Evolutionary conservation across 2,797 vertebrate species (phyloP), one percentile per base, ranked within the genome.

Genomic region (Gila robusta): DNA sequence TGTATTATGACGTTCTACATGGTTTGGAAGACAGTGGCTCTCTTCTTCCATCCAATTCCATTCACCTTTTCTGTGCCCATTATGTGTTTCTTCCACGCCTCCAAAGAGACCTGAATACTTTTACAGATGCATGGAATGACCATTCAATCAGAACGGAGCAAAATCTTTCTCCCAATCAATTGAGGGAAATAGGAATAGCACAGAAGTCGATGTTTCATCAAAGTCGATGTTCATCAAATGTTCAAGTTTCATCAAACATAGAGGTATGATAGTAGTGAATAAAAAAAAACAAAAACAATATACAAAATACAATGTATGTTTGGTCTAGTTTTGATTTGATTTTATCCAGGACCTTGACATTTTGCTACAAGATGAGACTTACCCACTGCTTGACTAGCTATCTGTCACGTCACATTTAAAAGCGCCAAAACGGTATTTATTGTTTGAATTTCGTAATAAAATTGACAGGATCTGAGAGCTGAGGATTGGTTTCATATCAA

Each of bases 51-150:
- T 78, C 74, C 35, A 77, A 77, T 11, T 23, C 11, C 11, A 0
- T 77, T n/a, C 52, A 77, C 21, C 32, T 77, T 5, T 77, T 77
- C 32, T 77, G 74, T 77, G 74, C 52, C 14, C 21, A 77, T 16
- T 77, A 14, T 14, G 37, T 39, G 6, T 77, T 56, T n/a, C 52
- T 59, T 77, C 74, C 74, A 23, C 19, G 6, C 21, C 49, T 37
- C 49, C 49, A 56, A 77, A 54, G 19, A 54, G 73, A 77, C 52
- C 49, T 77, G 1, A 6, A 56, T 8, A 56, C 1, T 4, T 77
- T 77, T 14, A 56, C 49, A 14, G 21, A 77, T 37, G 32, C 74
- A 7, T 77, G 32, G 52, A 77, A 77, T 77, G 49, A 77, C 21
- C 52, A 56, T 56, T 77, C 32, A 0, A 37, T 77, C 52, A 19